Percentiles rank a stretch among this genome's conserved stretches.
Conservation (phyloP, 2,797 vertebrate species). For the Microctenopoma steveboyesi region DNA sequence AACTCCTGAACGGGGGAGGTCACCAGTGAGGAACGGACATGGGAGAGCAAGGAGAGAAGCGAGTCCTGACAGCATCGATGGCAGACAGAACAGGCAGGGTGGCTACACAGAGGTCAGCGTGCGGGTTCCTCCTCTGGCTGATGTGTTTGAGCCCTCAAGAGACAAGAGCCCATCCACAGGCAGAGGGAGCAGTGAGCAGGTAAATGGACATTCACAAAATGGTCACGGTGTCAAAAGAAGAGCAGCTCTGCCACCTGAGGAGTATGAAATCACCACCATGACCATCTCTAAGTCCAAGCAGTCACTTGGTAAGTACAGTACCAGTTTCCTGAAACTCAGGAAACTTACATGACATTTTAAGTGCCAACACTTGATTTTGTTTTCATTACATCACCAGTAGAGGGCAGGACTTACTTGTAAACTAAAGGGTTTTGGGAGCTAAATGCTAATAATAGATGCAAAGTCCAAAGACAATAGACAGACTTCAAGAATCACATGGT, state of each 20-base stretch:
- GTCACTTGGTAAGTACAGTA: conserved; percentile 87
- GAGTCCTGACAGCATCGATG: conserved; percentile 68
- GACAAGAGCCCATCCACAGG: conserved; percentile 48
- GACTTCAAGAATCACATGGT: background rate
- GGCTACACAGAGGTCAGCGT: conserved; percentile 84
- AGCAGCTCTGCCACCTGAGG: conserved; percentile 51
- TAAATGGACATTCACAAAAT: conserved; percentile 68
- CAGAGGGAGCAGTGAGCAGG: conserved; percentile 46
- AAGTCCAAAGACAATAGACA: conserved; percentile 1
- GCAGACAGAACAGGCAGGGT: conserved; percentile 65
- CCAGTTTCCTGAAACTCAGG: background rate
- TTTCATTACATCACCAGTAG: conserved; percentile 57
- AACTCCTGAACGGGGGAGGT: conserved; percentile 77
- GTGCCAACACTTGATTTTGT: background rate
- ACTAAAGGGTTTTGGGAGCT: conserved; percentile 23
- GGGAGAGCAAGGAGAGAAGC: conserved; percentile 62
- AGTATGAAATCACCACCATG: conserved; percentile 85
- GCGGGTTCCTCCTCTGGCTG: conserved; percentile 67
- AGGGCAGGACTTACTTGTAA: conserved; percentile 42
- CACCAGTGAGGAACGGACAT: conserved; percentile 74
- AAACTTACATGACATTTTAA: background rate
- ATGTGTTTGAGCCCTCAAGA: conserved; percentile 64
- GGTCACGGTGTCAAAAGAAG: conserved; percentile 53
- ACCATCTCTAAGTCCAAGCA: conserved; percentile 92
- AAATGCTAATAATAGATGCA: background rate